These are phyloP conservation scores for Bucorvus abyssinicus DNA, from an alignment of 2,797 vertebrate genomes.

Conservation along the genomic window DNA sequence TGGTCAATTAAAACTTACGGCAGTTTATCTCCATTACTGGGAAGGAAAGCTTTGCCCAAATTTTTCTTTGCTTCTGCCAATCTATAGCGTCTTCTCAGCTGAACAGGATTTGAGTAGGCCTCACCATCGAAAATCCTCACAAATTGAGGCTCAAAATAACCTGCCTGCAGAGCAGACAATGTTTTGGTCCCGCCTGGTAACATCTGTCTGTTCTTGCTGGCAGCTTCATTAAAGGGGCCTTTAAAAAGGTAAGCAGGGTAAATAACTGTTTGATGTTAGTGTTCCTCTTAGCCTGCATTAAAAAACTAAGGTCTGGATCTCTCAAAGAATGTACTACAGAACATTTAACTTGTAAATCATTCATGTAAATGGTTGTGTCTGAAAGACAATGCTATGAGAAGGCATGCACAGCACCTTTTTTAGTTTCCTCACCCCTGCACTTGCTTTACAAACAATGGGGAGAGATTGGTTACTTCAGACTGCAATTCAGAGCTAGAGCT, in stretches of 20 bases:
- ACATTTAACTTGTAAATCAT: background rate
- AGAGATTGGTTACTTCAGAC: background rate
- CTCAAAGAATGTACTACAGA: background rate
- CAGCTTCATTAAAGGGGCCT: slow-evolving; percentile 87
- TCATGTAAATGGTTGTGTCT: background rate
- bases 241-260: slow-evolving; percentile 53
- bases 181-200: slow-evolving; percentile 74
- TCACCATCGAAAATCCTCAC: slow-evolving; percentile 84
- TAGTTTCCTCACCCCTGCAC: background rate
- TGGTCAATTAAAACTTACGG: slow-evolving; percentile 74
- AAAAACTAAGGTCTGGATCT: background rate
- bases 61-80: slow-evolving; percentile 85
- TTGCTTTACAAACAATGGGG: background rate
- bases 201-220: slow-evolving; percentile 84
- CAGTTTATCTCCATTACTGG: slow-evolving; percentile 80
- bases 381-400: background rate
- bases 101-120: slow-evolving; percentile 78
- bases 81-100: slow-evolving; percentile 76
- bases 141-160: slow-evolving; percentile 85
- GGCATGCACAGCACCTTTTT: background rate
- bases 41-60: slow-evolving; percentile 83
- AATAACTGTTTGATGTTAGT: background rate
- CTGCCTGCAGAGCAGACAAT: slow-evolving; percentile 79
- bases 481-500: background rate
- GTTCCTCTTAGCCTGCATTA: background rate